These are phyloP conservation scores for Dynastes tityus DNA, from an alignment of 2,888 invertebrate species.

Conservation along the genomic window DNA sequence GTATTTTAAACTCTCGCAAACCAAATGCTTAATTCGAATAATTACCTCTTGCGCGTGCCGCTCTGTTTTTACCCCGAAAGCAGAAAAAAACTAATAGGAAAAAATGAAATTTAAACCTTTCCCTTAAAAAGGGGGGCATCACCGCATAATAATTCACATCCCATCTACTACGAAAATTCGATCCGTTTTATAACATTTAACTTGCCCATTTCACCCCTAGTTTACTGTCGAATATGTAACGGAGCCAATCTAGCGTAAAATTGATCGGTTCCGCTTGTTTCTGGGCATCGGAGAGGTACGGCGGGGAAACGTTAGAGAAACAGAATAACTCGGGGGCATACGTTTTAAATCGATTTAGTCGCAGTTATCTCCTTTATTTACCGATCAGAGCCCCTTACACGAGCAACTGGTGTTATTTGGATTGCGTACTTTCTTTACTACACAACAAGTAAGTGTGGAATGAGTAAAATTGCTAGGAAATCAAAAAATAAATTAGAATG, in stretches of 20 bases:
- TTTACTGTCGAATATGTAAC: conserved; percentile 59
- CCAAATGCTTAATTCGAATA: conserved; percentile 35
- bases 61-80: background rate
- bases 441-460: too few species aligned
- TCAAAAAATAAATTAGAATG: background rate
- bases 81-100: background rate
- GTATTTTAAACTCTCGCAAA: background rate
- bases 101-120: conserved; percentile 20
- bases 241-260: conserved; percentile 69
- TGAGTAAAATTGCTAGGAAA: conserved; percentile 2
- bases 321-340: conserved; percentile 28
- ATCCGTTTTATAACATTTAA: conserved; percentile 41
- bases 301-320: conserved; percentile 42
- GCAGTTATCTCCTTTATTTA: conserved; percentile 50
- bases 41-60: conserved; percentile 17
- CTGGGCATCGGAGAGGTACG: conserved; percentile 46
- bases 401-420: conserved; percentile 33
- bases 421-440: too few species aligned
- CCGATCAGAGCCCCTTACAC: conserved; percentile 29
- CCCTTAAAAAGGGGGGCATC: background rate
- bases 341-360: conserved; percentile 55
- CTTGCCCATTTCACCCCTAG: conserved; percentile 52
- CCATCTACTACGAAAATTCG: conserved; percentile 38
- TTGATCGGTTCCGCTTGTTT: conserved; percentile 67
- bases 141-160: background rate